phyloP scores from a whole-genome alignment of 2,113 vertebrate genomes.

The Melanocharis versteri region DNA sequence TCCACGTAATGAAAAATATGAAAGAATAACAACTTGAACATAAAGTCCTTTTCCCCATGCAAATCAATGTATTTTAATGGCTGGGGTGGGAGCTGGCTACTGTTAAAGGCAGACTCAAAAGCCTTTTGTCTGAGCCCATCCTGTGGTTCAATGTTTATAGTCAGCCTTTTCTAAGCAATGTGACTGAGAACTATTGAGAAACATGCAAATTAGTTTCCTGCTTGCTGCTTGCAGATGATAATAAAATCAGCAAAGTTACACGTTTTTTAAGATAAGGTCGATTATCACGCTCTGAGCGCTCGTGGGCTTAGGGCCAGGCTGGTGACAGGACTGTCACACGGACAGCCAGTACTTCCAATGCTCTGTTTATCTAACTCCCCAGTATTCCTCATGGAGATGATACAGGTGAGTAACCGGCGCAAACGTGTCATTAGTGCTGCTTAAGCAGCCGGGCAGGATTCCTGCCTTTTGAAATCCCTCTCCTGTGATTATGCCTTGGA shows the following conservation, averaged over 20 bases:
- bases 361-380: background rate
- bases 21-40: background rate
- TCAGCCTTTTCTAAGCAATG: background rate
- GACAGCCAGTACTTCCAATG: background rate
- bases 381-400: background rate
- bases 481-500: constrained; percentile 20
- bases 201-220: background rate
- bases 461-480: constrained; percentile 39
- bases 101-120: background rate
- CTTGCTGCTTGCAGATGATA: background rate
- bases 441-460: constrained; percentile 39
- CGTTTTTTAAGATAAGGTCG: background rate
- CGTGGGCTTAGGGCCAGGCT: background rate
- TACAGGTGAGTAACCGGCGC: background rate
- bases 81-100: background rate
- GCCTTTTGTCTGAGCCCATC: background rate
- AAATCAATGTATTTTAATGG: background rate
- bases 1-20: background rate
- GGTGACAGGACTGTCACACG: background rate
- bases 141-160: background rate
- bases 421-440: constrained; percentile 13
- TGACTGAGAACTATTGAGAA: background rate
- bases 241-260: background rate
- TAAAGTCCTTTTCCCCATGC: background rate
- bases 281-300: accelerated